A percentile compares a stretch with the other conserved stretches of the same genome.
Evolutionary conservation across 2,888 invertebrate species (phyloP).

Genomic region (Drosophila sordidula): DNA sequence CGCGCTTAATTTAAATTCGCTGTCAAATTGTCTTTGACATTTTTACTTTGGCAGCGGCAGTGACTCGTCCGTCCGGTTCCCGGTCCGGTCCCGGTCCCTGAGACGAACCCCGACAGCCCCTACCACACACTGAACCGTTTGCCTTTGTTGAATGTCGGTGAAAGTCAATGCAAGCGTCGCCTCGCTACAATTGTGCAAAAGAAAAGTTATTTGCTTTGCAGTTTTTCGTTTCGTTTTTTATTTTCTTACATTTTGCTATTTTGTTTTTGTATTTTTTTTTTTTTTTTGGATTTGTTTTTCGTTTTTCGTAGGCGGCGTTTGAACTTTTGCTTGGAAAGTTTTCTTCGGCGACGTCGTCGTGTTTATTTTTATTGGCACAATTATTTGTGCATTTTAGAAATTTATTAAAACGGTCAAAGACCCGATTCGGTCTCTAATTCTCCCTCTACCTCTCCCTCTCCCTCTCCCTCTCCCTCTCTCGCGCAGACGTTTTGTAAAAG

Average conservation of each 20-base stretch:
- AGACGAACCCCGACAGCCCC: slow-evolving; percentile 14
- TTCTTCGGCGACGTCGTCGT: slow-evolving; percentile 41
- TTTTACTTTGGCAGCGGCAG: slow-evolving; percentile 48
- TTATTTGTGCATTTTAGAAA: slow-evolving; percentile 80
- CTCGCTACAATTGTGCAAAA: slow-evolving; percentile 79
- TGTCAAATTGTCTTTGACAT: slow-evolving; percentile 75
- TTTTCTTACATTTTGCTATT: slow-evolving; percentile 19
- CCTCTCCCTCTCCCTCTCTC: slow-evolving; percentile 1
- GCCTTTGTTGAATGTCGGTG: slow-evolving; percentile 70
- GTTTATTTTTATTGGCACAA: slow-evolving; percentile 80
- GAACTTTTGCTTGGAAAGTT: slow-evolving; percentile 77
- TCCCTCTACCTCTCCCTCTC: background rate
- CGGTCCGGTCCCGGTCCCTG: slow-evolving; percentile 28
- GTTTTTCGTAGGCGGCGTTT: slow-evolving; percentile 72
- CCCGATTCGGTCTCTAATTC: slow-evolving; percentile 27
- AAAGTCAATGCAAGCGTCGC: slow-evolving; percentile 63
- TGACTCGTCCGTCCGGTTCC: slow-evolving; percentile 40
- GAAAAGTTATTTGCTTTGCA: slow-evolving; percentile 74
- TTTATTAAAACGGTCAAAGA: slow-evolving; percentile 74
- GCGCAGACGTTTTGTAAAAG: slow-evolving; percentile 35
- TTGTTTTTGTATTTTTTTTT: slow-evolving; percentile 16
- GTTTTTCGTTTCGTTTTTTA: slow-evolving; percentile 54
- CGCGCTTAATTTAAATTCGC: slow-evolving; percentile 61
- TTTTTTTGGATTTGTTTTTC: slow-evolving; percentile 34
- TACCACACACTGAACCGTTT: slow-evolving; percentile 12